Evolutionary conservation across 2,888 invertebrate species (phyloP), one percentile per base, ranked within the genome.

Genomic region (Agrotis ipsilon): DNA sequence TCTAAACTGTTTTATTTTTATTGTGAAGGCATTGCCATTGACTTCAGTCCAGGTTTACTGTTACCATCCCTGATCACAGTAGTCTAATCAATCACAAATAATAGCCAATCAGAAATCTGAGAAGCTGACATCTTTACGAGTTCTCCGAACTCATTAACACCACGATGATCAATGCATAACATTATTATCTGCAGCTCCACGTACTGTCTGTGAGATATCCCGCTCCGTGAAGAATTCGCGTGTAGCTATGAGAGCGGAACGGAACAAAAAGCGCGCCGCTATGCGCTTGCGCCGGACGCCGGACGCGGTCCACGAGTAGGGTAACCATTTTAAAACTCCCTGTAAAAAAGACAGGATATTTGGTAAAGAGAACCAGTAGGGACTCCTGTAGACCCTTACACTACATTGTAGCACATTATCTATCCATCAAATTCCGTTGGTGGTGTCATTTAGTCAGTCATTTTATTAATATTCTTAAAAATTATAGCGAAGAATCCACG

Each of bases 211-310:
- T 68, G 65, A 82, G 78, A 67, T 78, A 71, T 72, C 32, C 49
- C 65, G 52, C 75, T 39, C 61, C 21, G 59, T 16, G 16, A 75
- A 78, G 80, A 83, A 81, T 84, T 83, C 75, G 80, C 77, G 69
- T 65, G 69, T 64, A 80, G 66, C 73, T 88, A 89, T 87, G 88
- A 90, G 90, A 90, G 90, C 90, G 88, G 86, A 89, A 90, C 90
- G 86, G 52, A 63, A 75, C 86, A 90, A 90, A 90, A 90, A 87
- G 76, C 75, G 78, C 78, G 77, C 86, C 87, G 87, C 87, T 85
- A 86, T 78, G 82, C 86, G 85, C 77, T 58, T 64, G 82, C 84
- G 80, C 84, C 57, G 64, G 55, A 58, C 72, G 51, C 67, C 32
- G 55, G 32, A 55, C 55, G 32, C 55, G 27, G 71, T 24, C 48